phyloP scores from a whole-genome alignment of 2,888 invertebrate species.

The Odontothrips loti region DNA sequence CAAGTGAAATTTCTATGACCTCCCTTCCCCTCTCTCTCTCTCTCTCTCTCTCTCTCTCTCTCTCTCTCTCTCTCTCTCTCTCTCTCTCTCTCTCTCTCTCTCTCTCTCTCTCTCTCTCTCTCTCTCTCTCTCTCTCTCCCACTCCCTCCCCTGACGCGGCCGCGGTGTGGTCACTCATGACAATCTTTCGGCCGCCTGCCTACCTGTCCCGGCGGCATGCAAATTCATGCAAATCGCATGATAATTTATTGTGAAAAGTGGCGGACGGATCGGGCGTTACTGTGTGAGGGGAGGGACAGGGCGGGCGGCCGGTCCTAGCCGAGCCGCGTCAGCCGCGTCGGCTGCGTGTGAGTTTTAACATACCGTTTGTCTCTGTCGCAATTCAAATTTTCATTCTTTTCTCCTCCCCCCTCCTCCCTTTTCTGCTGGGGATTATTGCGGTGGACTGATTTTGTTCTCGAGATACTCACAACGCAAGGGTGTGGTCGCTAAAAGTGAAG shows the following conservation, averaged over 20 bases:
- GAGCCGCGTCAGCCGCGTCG: not conserved
- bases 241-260: not conserved
- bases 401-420: too few species aligned
- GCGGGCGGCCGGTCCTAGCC: not conserved
- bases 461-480: too few species aligned
- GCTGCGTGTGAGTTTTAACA: not conserved
- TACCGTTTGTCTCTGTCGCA: not conserved
- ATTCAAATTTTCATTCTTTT: too few species aligned
- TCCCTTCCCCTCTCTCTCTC: constrained; percentile 28
- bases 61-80: constrained; percentile 34
- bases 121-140: constrained; percentile 12
- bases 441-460: too few species aligned
- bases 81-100: constrained; percentile 30
- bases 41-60: constrained; percentile 29
- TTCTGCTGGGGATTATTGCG: too few species aligned
- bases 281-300: not conserved
- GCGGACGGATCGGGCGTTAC: not conserved
- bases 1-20: constrained; percentile 28
- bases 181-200: constrained; percentile 16
- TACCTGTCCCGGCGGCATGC: constrained; percentile 17
- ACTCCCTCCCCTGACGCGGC: constrained; percentile 6
- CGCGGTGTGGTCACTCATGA: constrained; percentile 32
- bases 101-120: constrained; percentile 28
- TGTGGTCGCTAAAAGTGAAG: too few species aligned
- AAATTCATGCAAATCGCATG: constrained; percentile 19